Conservation (phyloP, 2,888 invertebrate species). For the Eumacrocentrus americanus region DNA sequence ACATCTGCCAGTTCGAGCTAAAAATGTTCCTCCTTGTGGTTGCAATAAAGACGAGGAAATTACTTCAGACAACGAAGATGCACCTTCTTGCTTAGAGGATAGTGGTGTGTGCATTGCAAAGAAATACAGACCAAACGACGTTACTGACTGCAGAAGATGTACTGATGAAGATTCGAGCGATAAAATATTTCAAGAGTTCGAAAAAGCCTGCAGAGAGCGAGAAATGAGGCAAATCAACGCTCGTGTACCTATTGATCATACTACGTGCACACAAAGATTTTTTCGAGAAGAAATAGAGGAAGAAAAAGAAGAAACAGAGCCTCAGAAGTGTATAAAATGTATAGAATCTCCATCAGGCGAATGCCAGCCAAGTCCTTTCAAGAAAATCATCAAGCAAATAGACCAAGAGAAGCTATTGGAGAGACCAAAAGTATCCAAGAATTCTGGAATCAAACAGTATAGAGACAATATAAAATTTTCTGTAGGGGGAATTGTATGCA, state of each 20-base stretch:
- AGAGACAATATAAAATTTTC: constrained; percentile 18
- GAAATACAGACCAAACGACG: constrained; percentile 42
- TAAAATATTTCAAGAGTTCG: constrained; percentile 36
- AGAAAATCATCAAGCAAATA: constrained; percentile 9
- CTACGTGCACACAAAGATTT: constrained; percentile 6
- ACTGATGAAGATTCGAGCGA: constrained; percentile 31
- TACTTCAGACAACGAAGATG: neutral
- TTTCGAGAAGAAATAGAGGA: constrained; percentile 5
- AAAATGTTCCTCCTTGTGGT: constrained; percentile 49
- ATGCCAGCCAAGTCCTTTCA: constrained; percentile 13
- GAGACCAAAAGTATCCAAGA: neutral
- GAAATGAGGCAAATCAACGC: constrained; percentile 21
- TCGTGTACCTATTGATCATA: neutral
- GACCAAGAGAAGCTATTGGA: neutral
- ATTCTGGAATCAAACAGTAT: constrained; percentile 1
- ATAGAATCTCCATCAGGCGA: neutral
- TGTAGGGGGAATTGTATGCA: constrained; percentile 5
- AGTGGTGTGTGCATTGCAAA: constrained; percentile 44
- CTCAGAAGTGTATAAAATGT: constrained; percentile 14
- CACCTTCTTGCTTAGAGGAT: constrained; percentile 3
- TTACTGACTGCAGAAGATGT: constrained; percentile 22
- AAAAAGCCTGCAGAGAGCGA: constrained; percentile 29
- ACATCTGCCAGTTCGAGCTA: constrained; percentile 28
- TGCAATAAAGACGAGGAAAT: constrained; percentile 36
- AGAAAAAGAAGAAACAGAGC: constrained; percentile 10